Base-by-base conservation (phyloP, 2,797 vertebrate genomes). In the Hafferia zeledoni region DNA sequence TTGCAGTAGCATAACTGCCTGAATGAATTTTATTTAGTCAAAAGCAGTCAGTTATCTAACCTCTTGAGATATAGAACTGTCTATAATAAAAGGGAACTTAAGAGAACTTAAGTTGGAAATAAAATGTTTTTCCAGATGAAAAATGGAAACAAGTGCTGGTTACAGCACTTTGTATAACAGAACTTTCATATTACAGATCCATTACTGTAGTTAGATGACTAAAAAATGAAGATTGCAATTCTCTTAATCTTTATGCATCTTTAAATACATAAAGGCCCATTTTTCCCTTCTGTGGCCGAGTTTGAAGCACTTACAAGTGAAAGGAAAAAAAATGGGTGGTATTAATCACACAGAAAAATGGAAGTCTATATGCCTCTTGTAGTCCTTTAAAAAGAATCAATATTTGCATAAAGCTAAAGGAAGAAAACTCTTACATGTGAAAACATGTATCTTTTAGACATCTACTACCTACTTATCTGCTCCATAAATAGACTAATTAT, bases 51-150 rank as follows among this genome's bases (percentile, higher is more conserved):
- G 28, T 52, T n/a, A 35, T n/a, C 44, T 94, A 60, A 71, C 50
- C 24, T 90, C 81, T 76, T 71, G 19, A 92, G 63, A 84, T 18
- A 87, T 1, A 88, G 72, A 77, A 87, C 41, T 3, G 13, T 85
- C 93, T 95, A 60, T 56, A 81, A 69, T 68, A 31, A n/a, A 77
- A 83, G 83, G 78, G 76, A 82, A 90, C 60, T 93, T 90, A 55
- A 91, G 27, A 96, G 61, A 95, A 95, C 88, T 95, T 85, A 94
- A 86, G 23, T 39, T 80, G 37, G 60, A 95, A 95, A 92, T 56
- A 25, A 92, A 92, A 76, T 68, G 35, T 83, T 96, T 93, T 92
- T 83, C 55, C 46, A 88, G 43, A 86, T 68, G 33, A 94, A 93
- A 94, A 96, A 87, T n/a, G 27, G 50, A 94, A 97, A 93, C 33